Percentiles rank a stretch among this genome's conserved stretches.
Conservation (phyloP, 2,797 vertebrate species). For the Cryptoprocta ferox region DNA sequence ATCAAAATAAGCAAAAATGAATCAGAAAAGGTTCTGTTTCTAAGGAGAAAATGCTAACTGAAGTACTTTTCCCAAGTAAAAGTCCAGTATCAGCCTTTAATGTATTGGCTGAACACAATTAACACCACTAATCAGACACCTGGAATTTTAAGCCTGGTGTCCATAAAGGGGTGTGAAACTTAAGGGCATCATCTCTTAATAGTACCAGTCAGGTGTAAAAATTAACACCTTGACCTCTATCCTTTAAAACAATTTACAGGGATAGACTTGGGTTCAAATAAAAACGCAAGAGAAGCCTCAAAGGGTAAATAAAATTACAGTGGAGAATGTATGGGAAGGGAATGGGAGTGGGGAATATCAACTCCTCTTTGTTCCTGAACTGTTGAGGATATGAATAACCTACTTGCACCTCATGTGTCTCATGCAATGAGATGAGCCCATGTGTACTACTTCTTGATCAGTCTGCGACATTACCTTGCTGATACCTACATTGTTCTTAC, state of each 20-base stretch:
- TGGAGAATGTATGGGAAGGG: not conserved
- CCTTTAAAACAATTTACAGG: conserved; percentile 12
- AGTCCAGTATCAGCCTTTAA: not conserved
- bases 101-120: not conserved
- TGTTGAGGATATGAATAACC: not conserved
- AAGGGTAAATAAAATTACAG: conserved; percentile 4
- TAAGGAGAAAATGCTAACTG: not conserved
- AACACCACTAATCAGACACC: conserved; percentile 30
- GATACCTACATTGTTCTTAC: not conserved
- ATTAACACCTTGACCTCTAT: not conserved
- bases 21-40: not conserved
- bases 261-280: not conserved
- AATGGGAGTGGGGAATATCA: not conserved
- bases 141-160: conserved; percentile 21
- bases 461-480: not conserved
- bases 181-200: not conserved
- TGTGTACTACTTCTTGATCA: not conserved
- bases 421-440: not conserved
- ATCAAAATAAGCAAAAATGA: not conserved
- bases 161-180: conserved; percentile 10
- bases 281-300: not conserved
- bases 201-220: not conserved
- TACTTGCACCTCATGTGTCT: not conserved
- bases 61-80: conserved; percentile 19
- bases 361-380: not conserved